Conservation (phyloP, 1,140 invertebrate species). For the Sycobia sp. region DNA sequence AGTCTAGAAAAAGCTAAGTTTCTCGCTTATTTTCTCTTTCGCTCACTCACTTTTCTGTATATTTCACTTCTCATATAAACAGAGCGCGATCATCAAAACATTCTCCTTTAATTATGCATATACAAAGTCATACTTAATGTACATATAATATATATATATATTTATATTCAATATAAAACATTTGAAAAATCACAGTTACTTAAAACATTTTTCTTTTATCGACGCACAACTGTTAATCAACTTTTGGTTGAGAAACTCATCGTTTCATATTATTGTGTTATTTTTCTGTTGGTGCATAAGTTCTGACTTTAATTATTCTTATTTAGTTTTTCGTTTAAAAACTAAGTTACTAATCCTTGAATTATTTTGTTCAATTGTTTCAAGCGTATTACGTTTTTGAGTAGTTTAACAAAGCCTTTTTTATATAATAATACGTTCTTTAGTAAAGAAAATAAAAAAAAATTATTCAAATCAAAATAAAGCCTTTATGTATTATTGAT, state of each 20-base stretch:
- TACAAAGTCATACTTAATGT: constrained; percentile 52
- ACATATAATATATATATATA: constrained; percentile 47
- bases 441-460: too few relatives aligned
- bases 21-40: constrained; percentile 14
- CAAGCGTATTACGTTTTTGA: constrained; percentile 31
- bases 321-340: constrained; percentile 24
- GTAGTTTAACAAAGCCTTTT: background rate
- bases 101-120: constrained; percentile 48
- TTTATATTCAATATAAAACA: constrained; percentile 52
- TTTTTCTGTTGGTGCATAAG: background rate
- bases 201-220: constrained; percentile 43
- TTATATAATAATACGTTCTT: too few relatives aligned
- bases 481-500: background rate
- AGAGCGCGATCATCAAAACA: constrained; percentile 52
- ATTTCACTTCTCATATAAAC: constrained; percentile 46
- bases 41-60: constrained; percentile 9
- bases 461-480: constrained; percentile 7
- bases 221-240: constrained; percentile 7
- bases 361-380: constrained; percentile 29
- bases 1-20: constrained; percentile 50
- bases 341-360: constrained; percentile 15
- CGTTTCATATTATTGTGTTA: background rate
- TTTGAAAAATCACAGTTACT: constrained; percentile 59
- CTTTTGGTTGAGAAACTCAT: too few relatives aligned
- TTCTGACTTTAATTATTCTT: background rate